These are phyloP conservation scores for Gymnoscelis rufifasciata DNA, from an alignment of 2,888 invertebrate species.

Conservation along the genomic window DNA sequence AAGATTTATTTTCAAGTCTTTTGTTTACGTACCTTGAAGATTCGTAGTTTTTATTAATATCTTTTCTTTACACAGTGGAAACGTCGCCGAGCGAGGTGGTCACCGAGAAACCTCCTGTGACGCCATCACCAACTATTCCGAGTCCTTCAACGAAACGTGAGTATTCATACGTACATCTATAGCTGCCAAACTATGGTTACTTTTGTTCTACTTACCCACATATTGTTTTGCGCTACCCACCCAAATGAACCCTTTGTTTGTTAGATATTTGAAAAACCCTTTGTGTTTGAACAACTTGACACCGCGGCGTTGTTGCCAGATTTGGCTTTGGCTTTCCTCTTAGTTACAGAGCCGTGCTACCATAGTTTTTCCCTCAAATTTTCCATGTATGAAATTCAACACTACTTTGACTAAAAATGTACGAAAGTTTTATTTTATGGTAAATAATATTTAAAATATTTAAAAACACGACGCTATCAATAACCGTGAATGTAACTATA, in stretches of 20 bases:
- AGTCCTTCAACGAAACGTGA: conserved; percentile 58
- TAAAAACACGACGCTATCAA: too few species aligned
- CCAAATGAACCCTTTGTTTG: conserved; percentile 39
- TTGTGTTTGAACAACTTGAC: conserved; percentile 39
- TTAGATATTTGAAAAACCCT: conserved; percentile 29
- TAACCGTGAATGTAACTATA: too few species aligned
- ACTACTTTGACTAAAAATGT: neutral
- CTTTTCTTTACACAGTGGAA: conserved; percentile 39
- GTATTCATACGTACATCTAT: conserved; percentile 32
- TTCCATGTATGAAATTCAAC: neutral
- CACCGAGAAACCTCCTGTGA: conserved; percentile 49
- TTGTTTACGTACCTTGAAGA: too few species aligned
- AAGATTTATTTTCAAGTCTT: too few species aligned
- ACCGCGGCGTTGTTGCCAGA: conserved; percentile 26
- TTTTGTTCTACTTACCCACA: conserved; percentile 20
- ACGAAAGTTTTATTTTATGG: neutral
- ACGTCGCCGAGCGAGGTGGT: conserved; percentile 44
- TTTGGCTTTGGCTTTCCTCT: conserved; percentile 17
- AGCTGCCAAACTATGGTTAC: conserved; percentile 4
- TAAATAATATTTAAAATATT: neutral
- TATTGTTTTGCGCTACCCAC: conserved; percentile 26
- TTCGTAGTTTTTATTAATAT: neutral
- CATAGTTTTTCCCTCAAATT: neutral
- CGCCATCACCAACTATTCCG: conserved; percentile 37
- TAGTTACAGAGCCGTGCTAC: neutral